Evolutionary conservation across 2,797 vertebrate species (phyloP).

Genomic region (Eupleurogrammus muticus): DNA sequence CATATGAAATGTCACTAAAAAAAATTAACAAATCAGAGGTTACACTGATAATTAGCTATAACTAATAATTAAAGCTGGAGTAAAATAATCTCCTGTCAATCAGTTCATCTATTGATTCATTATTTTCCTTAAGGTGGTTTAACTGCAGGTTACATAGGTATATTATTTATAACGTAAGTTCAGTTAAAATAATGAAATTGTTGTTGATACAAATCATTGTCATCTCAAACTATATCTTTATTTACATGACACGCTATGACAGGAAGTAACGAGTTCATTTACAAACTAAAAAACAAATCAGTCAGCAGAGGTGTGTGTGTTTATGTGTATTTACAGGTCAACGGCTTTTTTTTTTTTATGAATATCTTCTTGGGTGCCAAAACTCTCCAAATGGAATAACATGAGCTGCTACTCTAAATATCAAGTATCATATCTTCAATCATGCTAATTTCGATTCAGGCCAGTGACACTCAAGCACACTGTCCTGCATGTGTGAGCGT

Average conservation of each 20-base stretch:
- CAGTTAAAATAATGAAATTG: background rate
- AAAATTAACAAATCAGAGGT: background rate
- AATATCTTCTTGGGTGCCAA: constrained; percentile 14
- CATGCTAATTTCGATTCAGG: constrained; percentile 29
- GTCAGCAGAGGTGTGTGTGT: background rate
- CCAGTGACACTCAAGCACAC: constrained; percentile 29
- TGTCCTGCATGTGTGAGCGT: constrained; percentile 14
- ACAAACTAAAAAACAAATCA: background rate
- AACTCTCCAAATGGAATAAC: constrained; percentile 1
- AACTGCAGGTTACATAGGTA: background rate
- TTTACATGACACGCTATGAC: background rate
- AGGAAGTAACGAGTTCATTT: background rate
- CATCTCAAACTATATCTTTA: background rate
- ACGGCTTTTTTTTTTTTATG: constrained; percentile 8
- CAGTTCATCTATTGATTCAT: background rate
- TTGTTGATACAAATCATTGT: background rate
- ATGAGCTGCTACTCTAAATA: constrained; percentile 2
- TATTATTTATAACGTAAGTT: background rate
- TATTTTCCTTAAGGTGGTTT: background rate
- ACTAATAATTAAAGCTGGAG: background rate
- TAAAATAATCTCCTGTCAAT: background rate
- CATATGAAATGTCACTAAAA: background rate
- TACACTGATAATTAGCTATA: background rate
- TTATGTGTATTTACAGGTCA: background rate
- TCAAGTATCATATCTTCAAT: constrained; percentile 31